Conservation (phyloP, 2,113 vertebrate species). For the Oncorhynchus gorbuscha region DNA sequence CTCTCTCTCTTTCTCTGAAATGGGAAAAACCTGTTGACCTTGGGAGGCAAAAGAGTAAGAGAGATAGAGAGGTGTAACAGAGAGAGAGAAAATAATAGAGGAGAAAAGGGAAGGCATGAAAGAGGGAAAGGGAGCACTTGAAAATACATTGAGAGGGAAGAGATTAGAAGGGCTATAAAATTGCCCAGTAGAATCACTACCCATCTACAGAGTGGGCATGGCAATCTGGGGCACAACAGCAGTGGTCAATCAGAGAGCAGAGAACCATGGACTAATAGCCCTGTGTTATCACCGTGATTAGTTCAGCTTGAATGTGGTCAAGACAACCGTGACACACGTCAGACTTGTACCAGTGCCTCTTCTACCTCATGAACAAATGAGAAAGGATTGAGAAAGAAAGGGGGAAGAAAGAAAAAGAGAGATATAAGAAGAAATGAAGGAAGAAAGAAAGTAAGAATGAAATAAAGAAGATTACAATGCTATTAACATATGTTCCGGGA, state of each 20-base stretch:
- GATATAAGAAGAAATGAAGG: background rate
- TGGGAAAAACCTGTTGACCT: conserved; percentile 54
- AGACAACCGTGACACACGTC: background rate
- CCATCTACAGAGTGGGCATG: conserved; percentile 29
- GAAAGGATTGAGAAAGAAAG: background rate
- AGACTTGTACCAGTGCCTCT: background rate
- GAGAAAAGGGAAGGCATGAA: conserved; percentile 27
- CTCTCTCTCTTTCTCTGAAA: conserved; percentile 29
- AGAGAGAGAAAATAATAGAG: conserved; percentile 33
- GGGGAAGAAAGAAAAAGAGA: background rate
- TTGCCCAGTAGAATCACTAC: conserved; percentile 25
- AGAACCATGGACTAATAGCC: conserved; percentile 33
- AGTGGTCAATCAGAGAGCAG: conserved; percentile 52
- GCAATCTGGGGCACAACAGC: background rate
- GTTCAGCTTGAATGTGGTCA: conserved; percentile 19
- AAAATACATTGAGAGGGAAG: conserved; percentile 39
- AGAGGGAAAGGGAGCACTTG: conserved; percentile 13
- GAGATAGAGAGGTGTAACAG: conserved; percentile 12
- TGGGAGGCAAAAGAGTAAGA: conserved; percentile 27
- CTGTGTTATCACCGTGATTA: conserved; percentile 36
- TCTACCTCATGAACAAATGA: background rate
- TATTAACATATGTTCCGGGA: too few species aligned
- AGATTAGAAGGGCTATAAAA: conserved; percentile 58
- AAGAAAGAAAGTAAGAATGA: conserved; percentile 1
- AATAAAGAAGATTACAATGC: background rate